Conservation (phyloP, 2,888 invertebrate species). For the Pelosia muscerda region DNA sequence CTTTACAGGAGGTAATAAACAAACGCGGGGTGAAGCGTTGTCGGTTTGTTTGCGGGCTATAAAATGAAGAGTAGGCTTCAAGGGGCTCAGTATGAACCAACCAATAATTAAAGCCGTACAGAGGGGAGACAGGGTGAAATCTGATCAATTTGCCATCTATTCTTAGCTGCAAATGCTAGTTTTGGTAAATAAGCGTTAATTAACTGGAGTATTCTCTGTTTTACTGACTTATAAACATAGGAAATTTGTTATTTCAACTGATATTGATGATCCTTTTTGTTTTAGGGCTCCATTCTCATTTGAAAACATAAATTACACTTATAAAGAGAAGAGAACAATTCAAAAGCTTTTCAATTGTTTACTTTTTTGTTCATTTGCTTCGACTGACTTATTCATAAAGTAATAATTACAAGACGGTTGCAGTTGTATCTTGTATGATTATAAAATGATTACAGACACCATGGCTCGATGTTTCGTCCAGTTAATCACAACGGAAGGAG, state of each 20-base stretch:
- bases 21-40: constrained; percentile 75
- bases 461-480: background rate
- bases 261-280: no score
- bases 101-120: constrained; percentile 82
- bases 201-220: constrained; percentile 48
- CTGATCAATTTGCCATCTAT: constrained; percentile 82
- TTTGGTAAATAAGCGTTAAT: constrained; percentile 68
- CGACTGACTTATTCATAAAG: no score
- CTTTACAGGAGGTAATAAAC: constrained; percentile 75
- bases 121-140: constrained; percentile 76
- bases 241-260: background rate
- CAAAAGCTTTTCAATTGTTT: background rate
- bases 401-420: no score
- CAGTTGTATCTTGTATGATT: background rate
- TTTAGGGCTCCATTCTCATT: no score
- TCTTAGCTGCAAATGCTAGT: constrained; percentile 67
- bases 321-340: no score
- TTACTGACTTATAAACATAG: background rate
- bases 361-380: background rate
- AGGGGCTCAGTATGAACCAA: constrained; percentile 67
- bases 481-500: background rate
- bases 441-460: background rate
- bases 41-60: constrained; percentile 84
- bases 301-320: no score
- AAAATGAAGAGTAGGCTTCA: constrained; percentile 73